Conservation (phyloP, 2,888 invertebrate genomes). For the Trichogramma dendrolimi region DNA sequence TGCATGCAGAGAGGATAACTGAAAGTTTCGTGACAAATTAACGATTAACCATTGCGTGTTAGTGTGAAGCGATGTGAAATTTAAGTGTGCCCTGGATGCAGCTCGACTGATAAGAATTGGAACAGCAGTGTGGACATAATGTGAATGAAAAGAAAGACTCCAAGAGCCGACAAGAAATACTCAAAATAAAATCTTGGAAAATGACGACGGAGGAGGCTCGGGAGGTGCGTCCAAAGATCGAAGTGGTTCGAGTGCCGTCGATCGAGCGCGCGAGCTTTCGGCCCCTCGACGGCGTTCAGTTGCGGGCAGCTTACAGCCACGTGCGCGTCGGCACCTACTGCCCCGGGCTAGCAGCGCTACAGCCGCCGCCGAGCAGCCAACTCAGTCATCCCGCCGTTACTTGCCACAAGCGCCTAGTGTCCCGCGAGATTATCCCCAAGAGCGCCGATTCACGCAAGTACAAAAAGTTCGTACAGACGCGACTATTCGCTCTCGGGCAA, state of each 20-base stretch:
- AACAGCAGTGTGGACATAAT: not conserved
- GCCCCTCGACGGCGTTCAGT: conserved; percentile 46
- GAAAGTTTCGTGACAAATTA: no score
- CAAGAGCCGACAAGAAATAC: no score
- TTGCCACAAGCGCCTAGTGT: no score
- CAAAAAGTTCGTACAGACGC: conserved; percentile 42
- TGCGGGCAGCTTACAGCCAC: conserved; percentile 45
- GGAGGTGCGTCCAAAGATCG: conserved; percentile 45
- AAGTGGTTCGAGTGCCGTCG: conserved; percentile 46
- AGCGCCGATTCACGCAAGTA: conserved; percentile 39
- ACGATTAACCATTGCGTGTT: no score
- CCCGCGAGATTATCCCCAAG: no score
- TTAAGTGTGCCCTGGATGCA: no score
- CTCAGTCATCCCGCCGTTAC: no score
- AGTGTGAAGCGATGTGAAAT: no score
- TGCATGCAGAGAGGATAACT: no score
- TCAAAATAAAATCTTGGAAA: conserved; percentile 21
- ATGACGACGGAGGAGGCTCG: conserved; percentile 20
- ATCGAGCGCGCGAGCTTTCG: conserved; percentile 45
- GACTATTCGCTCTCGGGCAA: no score
- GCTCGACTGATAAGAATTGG: not conserved
- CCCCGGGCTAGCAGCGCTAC: conserved; percentile 39
- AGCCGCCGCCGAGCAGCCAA: not conserved
- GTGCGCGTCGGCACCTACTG: conserved; percentile 46
- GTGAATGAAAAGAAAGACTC: conserved; percentile 24